phyloP scores from a whole-genome alignment of 1,140 invertebrate genomes.

The Delia radicum region DNA sequence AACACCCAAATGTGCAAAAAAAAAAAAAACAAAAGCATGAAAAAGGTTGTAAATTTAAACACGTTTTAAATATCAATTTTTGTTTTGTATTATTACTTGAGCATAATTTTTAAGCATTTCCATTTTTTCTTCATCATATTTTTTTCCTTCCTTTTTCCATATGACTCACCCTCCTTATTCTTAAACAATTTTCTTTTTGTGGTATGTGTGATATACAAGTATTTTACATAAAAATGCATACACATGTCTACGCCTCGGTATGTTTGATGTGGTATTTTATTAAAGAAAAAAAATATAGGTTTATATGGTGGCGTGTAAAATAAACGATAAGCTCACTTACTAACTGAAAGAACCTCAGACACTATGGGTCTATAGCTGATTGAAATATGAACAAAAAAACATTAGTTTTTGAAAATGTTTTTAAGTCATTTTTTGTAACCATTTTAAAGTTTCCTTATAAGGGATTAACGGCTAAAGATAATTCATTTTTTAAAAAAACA shows the following conservation, averaged over 20 bases:
- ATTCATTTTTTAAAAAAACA: too few relatives aligned
- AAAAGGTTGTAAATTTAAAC: neutral
- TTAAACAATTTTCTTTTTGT: too few relatives aligned
- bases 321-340: neutral
- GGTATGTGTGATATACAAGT: neutral
- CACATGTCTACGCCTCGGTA: neutral
- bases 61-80: constrained; percentile 4
- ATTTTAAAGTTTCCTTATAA: too few relatives aligned
- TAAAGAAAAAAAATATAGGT: neutral
- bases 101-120: neutral
- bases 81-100: neutral
- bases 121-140: neutral
- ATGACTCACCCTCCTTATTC: too few relatives aligned
- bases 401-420: too few relatives aligned
- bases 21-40: neutral
- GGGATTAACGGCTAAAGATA: too few relatives aligned
- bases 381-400: too few relatives aligned
- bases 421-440: too few relatives aligned
- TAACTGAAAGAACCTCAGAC: too few relatives aligned
- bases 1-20: too few relatives aligned
- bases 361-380: too few relatives aligned
- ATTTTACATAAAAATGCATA: neutral
- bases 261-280: neutral
- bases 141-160: too few relatives aligned
- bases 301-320: neutral